These are phyloP conservation scores for Gallinago paraguaiae DNA, from an alignment of 2,113 vertebrate genomes.

Conservation along the genomic window DNA sequence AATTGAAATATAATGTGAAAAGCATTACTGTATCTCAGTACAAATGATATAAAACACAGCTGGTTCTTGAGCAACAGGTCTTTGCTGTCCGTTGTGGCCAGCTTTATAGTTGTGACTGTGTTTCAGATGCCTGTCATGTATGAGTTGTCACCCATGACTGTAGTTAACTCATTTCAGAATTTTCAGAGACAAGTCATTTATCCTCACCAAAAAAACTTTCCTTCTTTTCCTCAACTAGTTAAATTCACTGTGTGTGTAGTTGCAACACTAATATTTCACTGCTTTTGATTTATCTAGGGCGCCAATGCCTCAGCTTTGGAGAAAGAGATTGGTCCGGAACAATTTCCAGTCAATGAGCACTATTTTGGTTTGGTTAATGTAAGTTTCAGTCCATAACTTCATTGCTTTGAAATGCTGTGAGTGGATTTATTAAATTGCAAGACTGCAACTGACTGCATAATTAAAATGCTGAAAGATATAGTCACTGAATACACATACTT, in stretches of 20 bases:
- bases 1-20: background rate
- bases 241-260: background rate
- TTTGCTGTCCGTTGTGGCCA: background rate
- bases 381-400: conserved; percentile 60
- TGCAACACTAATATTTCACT: background rate
- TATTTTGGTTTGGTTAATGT: conserved; percentile 88
- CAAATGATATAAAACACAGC: background rate
- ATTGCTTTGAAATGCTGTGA: background rate
- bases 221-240: background rate
- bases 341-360: conserved; percentile 87
- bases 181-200: background rate
- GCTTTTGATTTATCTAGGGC: conserved; percentile 72
- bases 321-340: conserved; percentile 89
- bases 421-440: background rate
- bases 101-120: background rate
- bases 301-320: conserved; percentile 90
- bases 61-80: background rate
- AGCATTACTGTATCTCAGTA: background rate
- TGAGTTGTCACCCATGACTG: background rate
- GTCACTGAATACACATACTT: background rate
- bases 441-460: background rate
- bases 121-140: background rate
- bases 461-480: background rate
- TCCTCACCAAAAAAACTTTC: background rate
- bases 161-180: background rate